Conservation (phyloP, 1,140 invertebrate genomes). For the Marisa cornuarietis region DNA sequence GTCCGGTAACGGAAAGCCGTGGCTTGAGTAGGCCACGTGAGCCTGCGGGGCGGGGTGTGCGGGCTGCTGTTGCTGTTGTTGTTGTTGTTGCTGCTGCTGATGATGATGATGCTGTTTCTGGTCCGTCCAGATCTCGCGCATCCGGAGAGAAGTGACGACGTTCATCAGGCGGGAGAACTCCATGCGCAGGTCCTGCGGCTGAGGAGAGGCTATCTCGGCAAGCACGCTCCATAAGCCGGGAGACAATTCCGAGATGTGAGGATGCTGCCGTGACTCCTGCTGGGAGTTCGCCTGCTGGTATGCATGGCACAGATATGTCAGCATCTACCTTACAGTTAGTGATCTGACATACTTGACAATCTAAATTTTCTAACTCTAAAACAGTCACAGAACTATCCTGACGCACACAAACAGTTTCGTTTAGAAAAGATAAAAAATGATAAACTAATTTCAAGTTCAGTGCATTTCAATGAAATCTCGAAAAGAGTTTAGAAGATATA, state of each 20-base stretch:
- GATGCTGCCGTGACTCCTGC: constrained; percentile 7
- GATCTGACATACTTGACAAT: no score
- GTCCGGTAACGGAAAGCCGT: not conserved
- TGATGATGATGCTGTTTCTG: not conserved
- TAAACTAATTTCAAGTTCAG: no score
- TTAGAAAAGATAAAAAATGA: no score
- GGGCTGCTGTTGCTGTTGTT: not conserved
- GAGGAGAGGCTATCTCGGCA: constrained; percentile 13
- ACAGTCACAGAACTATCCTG: no score
- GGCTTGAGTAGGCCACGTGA: not conserved
- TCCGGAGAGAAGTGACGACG: constrained; percentile 14
- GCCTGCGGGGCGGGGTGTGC: not conserved
- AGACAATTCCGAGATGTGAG: constrained; percentile 10
- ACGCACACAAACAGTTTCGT: no score
- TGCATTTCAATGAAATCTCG: no score
- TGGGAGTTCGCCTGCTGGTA: not conserved
- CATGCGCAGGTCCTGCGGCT: constrained; percentile 19
- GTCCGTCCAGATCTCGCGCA: constrained; percentile 22
- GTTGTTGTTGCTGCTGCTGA: not conserved
- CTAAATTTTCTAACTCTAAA: no score
- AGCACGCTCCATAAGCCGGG: constrained; percentile 19
- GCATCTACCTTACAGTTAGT: no score
- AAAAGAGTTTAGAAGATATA: no score
- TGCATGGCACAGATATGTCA: no score
- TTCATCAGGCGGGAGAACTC: constrained; percentile 21